A percentile compares a stretch with the other conserved stretches of the same genome.
These are phyloP conservation scores for Laticauda colubrina DNA, from an alignment of 2,113 vertebrate species.

Conservation along the genomic window DNA sequence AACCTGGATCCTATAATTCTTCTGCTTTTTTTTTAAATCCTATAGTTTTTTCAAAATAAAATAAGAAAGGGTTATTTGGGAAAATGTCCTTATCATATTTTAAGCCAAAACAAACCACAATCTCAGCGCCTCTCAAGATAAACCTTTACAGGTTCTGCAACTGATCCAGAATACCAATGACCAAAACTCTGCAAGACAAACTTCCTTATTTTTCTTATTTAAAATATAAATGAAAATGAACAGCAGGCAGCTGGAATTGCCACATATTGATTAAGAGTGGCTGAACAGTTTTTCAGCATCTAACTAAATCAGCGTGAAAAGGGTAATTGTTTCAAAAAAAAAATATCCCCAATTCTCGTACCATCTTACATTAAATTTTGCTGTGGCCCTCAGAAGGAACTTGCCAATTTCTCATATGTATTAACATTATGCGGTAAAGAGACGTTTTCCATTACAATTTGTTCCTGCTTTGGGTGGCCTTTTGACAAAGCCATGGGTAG, in stretches of 20 bases:
- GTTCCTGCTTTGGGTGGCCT: not conserved
- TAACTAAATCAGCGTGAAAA: constrained; percentile 34
- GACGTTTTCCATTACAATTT: constrained; percentile 26
- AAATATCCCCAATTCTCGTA: not conserved
- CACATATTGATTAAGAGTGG: not conserved
- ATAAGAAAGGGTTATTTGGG: not conserved
- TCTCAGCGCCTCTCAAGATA: not conserved
- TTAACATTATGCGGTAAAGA: not conserved
- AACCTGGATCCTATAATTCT: accelerated
- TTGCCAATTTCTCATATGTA: not conserved
- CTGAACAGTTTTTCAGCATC: constrained; percentile 21
- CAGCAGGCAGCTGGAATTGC: not conserved
- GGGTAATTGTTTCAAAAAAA: not conserved
- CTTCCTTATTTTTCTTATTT: constrained; percentile 16
- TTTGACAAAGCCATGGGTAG: not conserved
- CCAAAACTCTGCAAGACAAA: not conserved
- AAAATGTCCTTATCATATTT: not conserved
- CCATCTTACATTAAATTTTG: constrained; percentile 18
- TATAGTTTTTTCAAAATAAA: not conserved
- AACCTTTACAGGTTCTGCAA: not conserved
- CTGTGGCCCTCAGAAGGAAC: not conserved
- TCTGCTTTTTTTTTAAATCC: not conserved
- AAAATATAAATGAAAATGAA: constrained; percentile 10
- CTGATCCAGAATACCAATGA: not conserved
- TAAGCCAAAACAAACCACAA: no score